Conservation (phyloP, 2,797 vertebrate genomes). For the Tauraco hartlaubi region DNA sequence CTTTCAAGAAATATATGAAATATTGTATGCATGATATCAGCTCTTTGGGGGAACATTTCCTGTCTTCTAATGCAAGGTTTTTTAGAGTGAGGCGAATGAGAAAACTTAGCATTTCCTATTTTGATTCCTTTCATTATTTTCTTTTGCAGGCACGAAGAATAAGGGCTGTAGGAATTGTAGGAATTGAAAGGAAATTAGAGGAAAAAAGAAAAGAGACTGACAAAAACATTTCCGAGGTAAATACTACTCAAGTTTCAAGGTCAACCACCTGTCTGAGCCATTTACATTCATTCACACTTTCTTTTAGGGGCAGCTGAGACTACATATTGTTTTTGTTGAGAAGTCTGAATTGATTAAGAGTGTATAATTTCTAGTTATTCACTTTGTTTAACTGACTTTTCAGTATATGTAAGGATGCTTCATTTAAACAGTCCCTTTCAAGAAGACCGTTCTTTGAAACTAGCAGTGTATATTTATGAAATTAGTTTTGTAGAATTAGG, state of each 20-base stretch:
- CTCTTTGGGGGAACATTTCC: slow-evolving; percentile 6
- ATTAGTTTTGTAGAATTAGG: not conserved
- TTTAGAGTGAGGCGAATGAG: not conserved
- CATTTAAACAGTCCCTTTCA: not conserved
- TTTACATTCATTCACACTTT: slow-evolving; percentile 24
- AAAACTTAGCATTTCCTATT: slow-evolving; percentile 64
- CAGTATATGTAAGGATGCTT: not conserved
- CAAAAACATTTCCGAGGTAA: slow-evolving; percentile 99
- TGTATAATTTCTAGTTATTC: not conserved
- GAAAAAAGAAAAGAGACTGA: slow-evolving; percentile 98
- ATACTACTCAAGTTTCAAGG: slow-evolving; percentile 19
- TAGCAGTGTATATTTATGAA: not conserved
- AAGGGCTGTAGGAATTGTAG: slow-evolving; percentile 97
- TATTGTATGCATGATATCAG: not conserved
- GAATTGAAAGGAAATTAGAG: slow-evolving; percentile 97
- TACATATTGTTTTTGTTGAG: not conserved
- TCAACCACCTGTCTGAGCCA: not conserved
- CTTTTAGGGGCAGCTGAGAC: not conserved
- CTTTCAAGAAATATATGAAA: slow-evolving; percentile 13
- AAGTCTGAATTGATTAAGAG: not conserved
- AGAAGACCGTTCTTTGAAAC: not conserved
- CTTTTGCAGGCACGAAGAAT: slow-evolving; percentile 90
- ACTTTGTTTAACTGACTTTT: not conserved
- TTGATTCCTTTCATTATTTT: slow-evolving; percentile 37
- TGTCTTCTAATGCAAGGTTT: not conserved